Evolutionary conservation across 2,888 invertebrate genomes (phyloP), one percentile per base, ranked within the genome.

Genomic region (Rhagonycha lutea): DNA sequence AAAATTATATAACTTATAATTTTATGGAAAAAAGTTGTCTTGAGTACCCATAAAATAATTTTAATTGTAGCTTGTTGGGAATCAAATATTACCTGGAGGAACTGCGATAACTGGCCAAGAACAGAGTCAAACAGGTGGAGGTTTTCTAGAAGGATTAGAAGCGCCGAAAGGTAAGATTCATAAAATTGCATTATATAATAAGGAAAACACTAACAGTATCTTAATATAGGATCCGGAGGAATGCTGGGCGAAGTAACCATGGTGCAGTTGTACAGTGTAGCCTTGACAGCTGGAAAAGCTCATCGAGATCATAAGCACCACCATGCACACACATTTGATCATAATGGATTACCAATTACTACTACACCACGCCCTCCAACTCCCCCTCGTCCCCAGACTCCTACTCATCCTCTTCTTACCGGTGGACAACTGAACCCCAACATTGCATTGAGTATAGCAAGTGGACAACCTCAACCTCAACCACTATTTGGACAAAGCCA

Each of bases 301-400:
- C 95, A 96, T 88, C 93, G 92, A 80, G 95, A 95, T 84, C 95
- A 96, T 87, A 96, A 95, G 84, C 96, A 96, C 84, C 96, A 96
- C 85, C 95, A 96, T 87, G 95, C 92, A 0, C 95, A 95, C 85
- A 94, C 94, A 83, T 94, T 93, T 84, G 93, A 92, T 82, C 94
- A 94, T 84, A 92, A 94, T 79, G 94, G 94, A 0, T 89, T 89
- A 14, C 90, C 91, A 14, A 86, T 92, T 12, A 91, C 91, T 10
- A 89, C 92, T 3, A 87, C 92, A 9, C 89, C 92, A 0, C 91
- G 92, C 63, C 89, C 91, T 0, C 89, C 89, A 0, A 88, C 89
- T 0, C 89, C 91, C 0, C 90, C 91, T 29, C 88, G 90, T 80
- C 87, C 89, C 28, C 88, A 90, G 14, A 87, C 90, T 75, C 88